phyloP scores from a whole-genome alignment of 2,797 vertebrate genomes.

The Xerus rutilus region DNA sequence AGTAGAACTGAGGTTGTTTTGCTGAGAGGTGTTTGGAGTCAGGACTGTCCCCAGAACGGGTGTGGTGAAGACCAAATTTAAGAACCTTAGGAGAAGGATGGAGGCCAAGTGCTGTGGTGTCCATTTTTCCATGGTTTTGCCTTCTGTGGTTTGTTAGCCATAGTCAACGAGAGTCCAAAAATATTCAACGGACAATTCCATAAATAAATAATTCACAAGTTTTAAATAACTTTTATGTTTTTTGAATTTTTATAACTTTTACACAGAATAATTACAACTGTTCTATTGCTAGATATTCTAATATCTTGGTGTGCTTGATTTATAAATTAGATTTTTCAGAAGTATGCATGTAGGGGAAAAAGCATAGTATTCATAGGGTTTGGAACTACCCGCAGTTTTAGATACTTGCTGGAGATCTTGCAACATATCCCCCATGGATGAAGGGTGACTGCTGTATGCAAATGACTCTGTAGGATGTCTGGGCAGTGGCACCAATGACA shows the following conservation, averaged over 20 bases:
- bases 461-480: not conserved
- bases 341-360: not conserved
- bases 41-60: not conserved
- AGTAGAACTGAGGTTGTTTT: not conserved
- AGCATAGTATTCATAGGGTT: no score
- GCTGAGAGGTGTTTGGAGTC: not conserved
- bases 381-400: not conserved
- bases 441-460: not conserved
- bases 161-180: not conserved
- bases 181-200: not conserved
- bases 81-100: not conserved
- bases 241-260: no score
- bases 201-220: not conserved
- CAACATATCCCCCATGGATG: not conserved
- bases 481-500: not conserved
- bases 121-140: not conserved
- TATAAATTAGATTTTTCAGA: not conserved
- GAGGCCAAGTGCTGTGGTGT: no score
- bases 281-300: not conserved
- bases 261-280: no score
- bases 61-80: no score
- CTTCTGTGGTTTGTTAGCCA: not conserved
- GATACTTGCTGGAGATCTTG: not conserved
- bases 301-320: not conserved
- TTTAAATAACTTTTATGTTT: not conserved